Conservation (phyloP, 2,113 vertebrate species). For the Lutjanus erythropterus region DNA sequence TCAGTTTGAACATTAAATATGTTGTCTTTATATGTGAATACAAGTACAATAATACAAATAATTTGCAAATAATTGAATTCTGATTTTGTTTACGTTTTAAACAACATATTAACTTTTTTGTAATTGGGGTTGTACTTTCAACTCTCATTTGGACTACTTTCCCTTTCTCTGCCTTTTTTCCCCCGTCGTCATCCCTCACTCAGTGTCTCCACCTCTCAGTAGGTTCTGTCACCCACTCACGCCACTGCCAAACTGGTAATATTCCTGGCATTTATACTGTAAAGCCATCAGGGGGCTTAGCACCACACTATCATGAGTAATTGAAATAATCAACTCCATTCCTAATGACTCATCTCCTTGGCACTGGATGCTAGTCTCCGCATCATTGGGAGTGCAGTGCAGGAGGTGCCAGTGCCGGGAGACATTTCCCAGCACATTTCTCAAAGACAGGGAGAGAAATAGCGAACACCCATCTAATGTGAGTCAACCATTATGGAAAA, state of each 20-base stretch:
- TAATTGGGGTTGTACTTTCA: no score
- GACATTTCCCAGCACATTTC: constrained; percentile 74
- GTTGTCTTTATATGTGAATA: no score
- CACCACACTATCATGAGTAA: constrained; percentile 63
- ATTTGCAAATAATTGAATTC: no score
- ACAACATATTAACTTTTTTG: no score
- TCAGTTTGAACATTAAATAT: no score
- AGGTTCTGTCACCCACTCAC: constrained; percentile 26
- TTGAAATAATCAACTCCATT: constrained; percentile 64
- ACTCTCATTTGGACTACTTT: no score
- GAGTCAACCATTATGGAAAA: constrained; percentile 74
- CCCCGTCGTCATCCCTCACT: neutral
- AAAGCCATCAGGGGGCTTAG: constrained; percentile 35
- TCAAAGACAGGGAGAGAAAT: constrained; percentile 27
- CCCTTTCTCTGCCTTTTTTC: constrained; percentile 2
- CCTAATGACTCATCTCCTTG: constrained; percentile 72
- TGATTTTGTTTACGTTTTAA: no score
- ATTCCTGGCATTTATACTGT: constrained; percentile 37
- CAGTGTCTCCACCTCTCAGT: constrained; percentile 21
- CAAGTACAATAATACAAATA: no score
- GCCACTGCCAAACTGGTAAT: constrained; percentile 39
- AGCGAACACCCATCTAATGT: constrained; percentile 44
- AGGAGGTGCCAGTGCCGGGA: constrained; percentile 59
- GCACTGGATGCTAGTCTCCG: constrained; percentile 41
- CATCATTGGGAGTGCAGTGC: constrained; percentile 41